Evolutionary conservation across 2,888 invertebrate species (phyloP).

Genomic region (Drosophila crucigera): DNA sequence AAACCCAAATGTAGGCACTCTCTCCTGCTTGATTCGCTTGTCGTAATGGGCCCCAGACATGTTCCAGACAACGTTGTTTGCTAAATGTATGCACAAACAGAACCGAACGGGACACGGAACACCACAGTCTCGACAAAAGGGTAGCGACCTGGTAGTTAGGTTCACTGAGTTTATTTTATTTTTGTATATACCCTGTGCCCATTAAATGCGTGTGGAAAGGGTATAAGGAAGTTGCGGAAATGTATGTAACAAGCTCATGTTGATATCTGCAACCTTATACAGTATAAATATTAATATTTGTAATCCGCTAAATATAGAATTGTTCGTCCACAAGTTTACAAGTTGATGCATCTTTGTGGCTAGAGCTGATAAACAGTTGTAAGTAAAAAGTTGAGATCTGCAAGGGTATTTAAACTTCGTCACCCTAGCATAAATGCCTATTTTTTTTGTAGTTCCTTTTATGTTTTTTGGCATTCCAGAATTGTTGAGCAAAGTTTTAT

Average conservation of each 20-base stretch:
- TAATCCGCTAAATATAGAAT: neutral
- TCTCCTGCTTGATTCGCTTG: slow-evolving; percentile 2
- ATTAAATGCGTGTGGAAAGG: neutral
- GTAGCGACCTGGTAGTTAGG: slow-evolving; percentile 53
- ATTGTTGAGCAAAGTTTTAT: slow-evolving; percentile 69
- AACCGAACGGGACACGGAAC: slow-evolving; percentile 7
- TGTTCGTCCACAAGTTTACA: neutral
- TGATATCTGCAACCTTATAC: neutral
- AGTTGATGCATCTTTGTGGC: neutral
- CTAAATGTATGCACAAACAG: slow-evolving; percentile 57
- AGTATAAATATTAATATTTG: neutral
- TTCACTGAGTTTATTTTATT: slow-evolving; percentile 28
- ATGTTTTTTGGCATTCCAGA: slow-evolving; percentile 45
- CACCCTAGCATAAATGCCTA: neutral
- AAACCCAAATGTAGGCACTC: slow-evolving; percentile 64
- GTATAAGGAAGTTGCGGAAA: neutral
- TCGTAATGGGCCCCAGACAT: slow-evolving; percentile 68
- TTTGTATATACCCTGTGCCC: slow-evolving; percentile 1
- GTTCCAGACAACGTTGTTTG: slow-evolving; percentile 65
- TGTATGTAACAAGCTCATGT: neutral
- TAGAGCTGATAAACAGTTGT: neutral
- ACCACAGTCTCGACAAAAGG: slow-evolving; percentile 31
- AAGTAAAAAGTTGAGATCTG: neutral
- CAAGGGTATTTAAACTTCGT: slow-evolving; percentile 2
- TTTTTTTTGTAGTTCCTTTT: neutral